A percentile compares a stretch with the other conserved stretches of the same genome.
Conservation (phyloP, 1,140 invertebrate species). For the Dinothrombium tinctorium region DNA sequence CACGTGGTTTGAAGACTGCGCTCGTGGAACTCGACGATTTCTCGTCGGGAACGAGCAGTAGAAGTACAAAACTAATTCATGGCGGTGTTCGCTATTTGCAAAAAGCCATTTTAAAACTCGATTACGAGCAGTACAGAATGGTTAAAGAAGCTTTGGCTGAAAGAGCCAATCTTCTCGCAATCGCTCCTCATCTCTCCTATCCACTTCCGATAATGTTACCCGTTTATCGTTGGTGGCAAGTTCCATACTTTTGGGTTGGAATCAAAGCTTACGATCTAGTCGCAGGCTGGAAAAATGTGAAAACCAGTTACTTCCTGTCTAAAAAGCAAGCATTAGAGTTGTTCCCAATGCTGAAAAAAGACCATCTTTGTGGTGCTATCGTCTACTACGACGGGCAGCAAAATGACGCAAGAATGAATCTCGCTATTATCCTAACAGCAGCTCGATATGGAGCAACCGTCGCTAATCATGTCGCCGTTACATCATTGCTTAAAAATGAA, state of each 20-base stretch:
- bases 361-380: slow-evolving; percentile 69
- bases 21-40: slow-evolving; percentile 93
- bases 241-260: slow-evolving; percentile 94
- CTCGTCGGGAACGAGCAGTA: slow-evolving; percentile 81
- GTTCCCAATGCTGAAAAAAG: slow-evolving; percentile 84
- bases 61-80: slow-evolving; percentile 93
- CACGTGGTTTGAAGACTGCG: slow-evolving; percentile 81
- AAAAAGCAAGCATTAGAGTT: slow-evolving; percentile 81
- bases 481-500: slow-evolving; percentile 43
- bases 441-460: slow-evolving; percentile 81
- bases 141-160: slow-evolving; percentile 93
- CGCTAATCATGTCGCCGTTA: slow-evolving; percentile 71
- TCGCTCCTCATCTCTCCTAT: slow-evolving; percentile 86
- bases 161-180: slow-evolving; percentile 71
- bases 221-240: slow-evolving; percentile 73
- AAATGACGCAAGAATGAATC: slow-evolving; percentile 94
- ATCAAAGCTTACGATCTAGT: slow-evolving; percentile 98
- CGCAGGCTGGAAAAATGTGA: slow-evolving; percentile 78
- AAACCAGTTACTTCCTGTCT: slow-evolving; percentile 77
- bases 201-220: slow-evolving; percentile 63
- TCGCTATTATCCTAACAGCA: slow-evolving; percentile 80
- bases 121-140: slow-evolving; percentile 77
- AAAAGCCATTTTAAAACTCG: slow-evolving; percentile 83
- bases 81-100: slow-evolving; percentile 95
- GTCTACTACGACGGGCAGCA: slow-evolving; percentile 99